These are phyloP conservation scores for Helicoverpa zea DNA, from an alignment of 1,140 invertebrate species.

Conservation along the genomic window DNA sequence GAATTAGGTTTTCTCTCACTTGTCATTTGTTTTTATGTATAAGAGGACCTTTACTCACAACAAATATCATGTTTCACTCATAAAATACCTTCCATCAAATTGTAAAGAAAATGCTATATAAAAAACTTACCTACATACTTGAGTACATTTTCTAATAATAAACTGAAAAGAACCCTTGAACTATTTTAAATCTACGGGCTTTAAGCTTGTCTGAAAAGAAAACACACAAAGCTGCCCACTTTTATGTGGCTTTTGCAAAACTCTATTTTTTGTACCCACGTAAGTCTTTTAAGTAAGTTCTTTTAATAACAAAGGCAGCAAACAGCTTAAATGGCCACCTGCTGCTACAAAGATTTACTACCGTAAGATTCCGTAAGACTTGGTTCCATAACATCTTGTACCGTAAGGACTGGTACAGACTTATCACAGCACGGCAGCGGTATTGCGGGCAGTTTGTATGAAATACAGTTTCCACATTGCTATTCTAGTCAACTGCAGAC, in stretches of 20 bases:
- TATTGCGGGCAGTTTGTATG: no score
- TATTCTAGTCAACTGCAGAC: no score
- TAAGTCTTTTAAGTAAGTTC: slow-evolving; percentile 31
- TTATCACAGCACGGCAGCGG: no score
- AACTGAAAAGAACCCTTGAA: slow-evolving; percentile 3
- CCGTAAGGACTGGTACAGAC: neutral
- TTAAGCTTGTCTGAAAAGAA: slow-evolving; percentile 11
- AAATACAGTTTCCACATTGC: no score
- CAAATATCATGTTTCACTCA: no score
- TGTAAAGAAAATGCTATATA: no score
- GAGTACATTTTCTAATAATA: neutral
- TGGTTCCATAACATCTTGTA: neutral
- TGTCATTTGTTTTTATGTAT: no score
- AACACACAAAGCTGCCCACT: neutral
- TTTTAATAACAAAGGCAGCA: slow-evolving; percentile 35
- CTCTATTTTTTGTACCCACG: neutral
- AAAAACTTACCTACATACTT: no score
- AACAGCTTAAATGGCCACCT: slow-evolving; percentile 30
- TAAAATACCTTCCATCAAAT: no score
- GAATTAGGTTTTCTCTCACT: no score
- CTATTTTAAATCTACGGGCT: slow-evolving; percentile 1
- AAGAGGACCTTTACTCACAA: no score
- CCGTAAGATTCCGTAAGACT: neutral
- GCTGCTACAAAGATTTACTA: slow-evolving; percentile 26
- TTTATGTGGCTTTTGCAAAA: slow-evolving; percentile 29